phyloP scores from a whole-genome alignment of 2,797 vertebrate species.

The Pachyuromys duprasi region DNA sequence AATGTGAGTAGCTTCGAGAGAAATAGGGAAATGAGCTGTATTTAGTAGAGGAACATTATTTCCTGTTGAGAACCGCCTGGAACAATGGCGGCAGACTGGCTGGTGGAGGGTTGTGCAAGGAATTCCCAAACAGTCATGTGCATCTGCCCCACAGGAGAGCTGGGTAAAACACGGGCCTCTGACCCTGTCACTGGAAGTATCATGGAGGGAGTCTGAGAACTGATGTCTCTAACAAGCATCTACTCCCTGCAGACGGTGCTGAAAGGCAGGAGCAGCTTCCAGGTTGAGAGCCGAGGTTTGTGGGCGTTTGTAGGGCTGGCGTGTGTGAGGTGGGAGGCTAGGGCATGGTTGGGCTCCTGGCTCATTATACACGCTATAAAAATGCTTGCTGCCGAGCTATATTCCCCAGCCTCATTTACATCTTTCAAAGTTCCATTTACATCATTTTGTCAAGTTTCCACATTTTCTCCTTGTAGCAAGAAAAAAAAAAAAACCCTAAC shows the following conservation, averaged over 20 bases:
- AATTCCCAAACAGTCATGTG: neutral
- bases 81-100: neutral
- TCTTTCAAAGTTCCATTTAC: neutral
- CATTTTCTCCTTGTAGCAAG: neutral
- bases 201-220: neutral
- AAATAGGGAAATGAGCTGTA: neutral
- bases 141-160: neutral
- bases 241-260: neutral
- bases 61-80: neutral
- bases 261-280: neutral
- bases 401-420: neutral
- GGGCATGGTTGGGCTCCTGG: no score
- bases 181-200: neutral
- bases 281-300: neutral
- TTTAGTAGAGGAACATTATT: conserved; percentile 10
- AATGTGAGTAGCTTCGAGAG: neutral
- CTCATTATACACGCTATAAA: neutral
- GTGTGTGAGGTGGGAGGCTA: neutral
- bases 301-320: neutral
- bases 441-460: neutral
- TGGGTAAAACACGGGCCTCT: neutral
- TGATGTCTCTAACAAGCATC: neutral
- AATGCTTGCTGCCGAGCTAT: neutral
- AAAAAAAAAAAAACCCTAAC: neutral
- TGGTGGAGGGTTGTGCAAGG: neutral